A percentile compares a stretch with the other conserved stretches of the same genome.
Evolutionary conservation across 2,797 vertebrate species (phyloP).

Genomic region (Lithobates sylvaticus): DNA sequence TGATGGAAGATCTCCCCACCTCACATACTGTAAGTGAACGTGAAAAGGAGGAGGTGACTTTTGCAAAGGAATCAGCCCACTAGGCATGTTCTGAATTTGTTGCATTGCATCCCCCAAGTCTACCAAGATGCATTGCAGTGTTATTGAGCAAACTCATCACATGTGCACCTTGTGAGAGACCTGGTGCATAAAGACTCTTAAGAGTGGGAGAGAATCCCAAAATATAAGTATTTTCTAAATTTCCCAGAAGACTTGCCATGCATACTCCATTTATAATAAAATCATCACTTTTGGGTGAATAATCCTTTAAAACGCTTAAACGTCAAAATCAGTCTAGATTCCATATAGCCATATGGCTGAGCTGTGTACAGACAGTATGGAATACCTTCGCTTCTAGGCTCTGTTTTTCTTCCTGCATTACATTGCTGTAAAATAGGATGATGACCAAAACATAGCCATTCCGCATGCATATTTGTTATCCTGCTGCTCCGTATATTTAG

Average conservation of each 20-base stretch:
- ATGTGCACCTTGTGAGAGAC: neutral
- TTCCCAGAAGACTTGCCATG: neutral
- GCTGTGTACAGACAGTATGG: neutral
- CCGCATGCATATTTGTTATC: constrained; percentile 1
- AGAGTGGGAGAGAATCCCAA: neutral
- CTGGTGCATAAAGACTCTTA: too few relatives aligned
- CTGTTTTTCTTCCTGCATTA: neutral
- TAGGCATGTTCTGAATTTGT: neutral
- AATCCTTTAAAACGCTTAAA: too few relatives aligned
- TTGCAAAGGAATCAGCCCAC: neutral
- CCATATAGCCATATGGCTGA: neutral
- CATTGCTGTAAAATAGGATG: constrained; percentile 4
- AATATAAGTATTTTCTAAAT: neutral
- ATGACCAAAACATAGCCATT: constrained; percentile 29
- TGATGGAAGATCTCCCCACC: too few relatives aligned
- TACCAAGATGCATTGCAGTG: neutral
- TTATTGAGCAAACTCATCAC: neutral
- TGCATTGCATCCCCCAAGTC: neutral
- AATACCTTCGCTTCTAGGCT: neutral
- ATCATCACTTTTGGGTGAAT: too few relatives aligned
- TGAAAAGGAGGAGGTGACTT: neutral
- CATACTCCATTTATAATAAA: too few relatives aligned
- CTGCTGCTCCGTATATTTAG: constrained; percentile 32
- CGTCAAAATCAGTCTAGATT: neutral
- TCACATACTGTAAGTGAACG: neutral